A percentile compares a stretch with the other conserved stretches of the same genome.
These are phyloP conservation scores for Ceratina calcarata DNA, from an alignment of 1,140 invertebrate genomes.

Conservation along the genomic window DNA sequence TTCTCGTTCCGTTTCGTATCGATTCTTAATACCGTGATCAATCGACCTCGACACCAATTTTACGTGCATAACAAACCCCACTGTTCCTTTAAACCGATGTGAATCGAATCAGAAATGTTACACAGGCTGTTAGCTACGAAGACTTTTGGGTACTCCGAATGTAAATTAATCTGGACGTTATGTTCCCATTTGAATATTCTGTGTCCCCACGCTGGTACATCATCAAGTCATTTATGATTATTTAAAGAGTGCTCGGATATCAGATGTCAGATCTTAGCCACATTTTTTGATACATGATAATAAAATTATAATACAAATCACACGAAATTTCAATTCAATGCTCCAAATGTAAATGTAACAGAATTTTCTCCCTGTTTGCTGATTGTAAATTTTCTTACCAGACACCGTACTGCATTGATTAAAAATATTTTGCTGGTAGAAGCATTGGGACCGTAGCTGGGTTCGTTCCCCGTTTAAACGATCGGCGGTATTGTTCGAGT, in stretches of 20 bases:
- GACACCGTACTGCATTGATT: too few species aligned
- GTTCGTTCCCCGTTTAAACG: neutral
- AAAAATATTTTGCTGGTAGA: too few species aligned
- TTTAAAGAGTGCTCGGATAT: neutral
- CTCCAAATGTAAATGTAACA: too few species aligned
- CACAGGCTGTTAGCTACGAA: neutral
- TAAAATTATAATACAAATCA: too few species aligned
- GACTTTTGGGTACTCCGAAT: neutral
- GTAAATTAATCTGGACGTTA: too few species aligned
- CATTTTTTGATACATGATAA: too few species aligned
- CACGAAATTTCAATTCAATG: neutral
- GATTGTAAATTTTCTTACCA: too few species aligned
- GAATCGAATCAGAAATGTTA: too few species aligned
- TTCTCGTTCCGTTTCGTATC: neutral
- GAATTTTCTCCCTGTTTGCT: too few species aligned
- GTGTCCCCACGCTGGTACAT: neutral
- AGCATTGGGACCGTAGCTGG: neutral
- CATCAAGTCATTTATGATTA: neutral
- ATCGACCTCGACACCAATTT: neutral
- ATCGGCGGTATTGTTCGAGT: slow-evolving; percentile 32
- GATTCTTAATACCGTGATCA: neutral
- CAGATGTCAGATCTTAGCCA: too few species aligned
- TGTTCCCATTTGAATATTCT: too few species aligned
- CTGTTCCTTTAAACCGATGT: too few species aligned
- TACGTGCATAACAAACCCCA: neutral